Evolutionary conservation across 2,113 vertebrate genomes (phyloP), one percentile per base, ranked within the genome.

Genomic region (Ciconia maguari): DNA sequence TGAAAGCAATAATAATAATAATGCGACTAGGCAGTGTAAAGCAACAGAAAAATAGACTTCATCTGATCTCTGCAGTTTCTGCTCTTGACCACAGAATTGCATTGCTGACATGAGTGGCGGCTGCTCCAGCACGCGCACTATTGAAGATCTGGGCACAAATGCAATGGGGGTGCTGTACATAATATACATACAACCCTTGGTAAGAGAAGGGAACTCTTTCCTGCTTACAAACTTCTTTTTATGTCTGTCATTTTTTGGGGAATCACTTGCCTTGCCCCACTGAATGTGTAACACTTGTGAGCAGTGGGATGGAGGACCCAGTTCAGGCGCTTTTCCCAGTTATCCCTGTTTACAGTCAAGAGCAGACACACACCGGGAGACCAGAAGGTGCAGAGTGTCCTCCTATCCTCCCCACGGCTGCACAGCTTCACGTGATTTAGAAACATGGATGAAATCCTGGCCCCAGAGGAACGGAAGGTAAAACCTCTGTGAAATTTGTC

Each of bases 131-230:
- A 13, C 7, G 26, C 2, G 7, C 4, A 8, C 15, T 69, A 10
- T 7, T 34, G 46, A 62, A 74, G 49, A 69, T 52, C 6, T 1
- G 1, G 38, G n/a, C 14, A 60, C 2, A 34, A 72, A 55, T 1
- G 11, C 48, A 18, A 21, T 1, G 4, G 24, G 44, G 10, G 16
- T 38, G 55, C 4, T 38, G 20, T 36, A 36, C 2, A 1, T 29
- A 60, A 75, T 0, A 2, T 11, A 49, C 2, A 2, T 8, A 5
- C 18, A 66, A 2, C 16, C 57, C 54, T 34, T 22, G 48, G 30
- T 54, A 29, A 77, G 42, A 16, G 41, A 29, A 81, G 46, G 22
- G 14, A 41, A 78, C 13, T 78, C 8, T 18, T 14, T 72, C 36
- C 52, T 93, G 41, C 72, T 71, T 44, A 48, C 10, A 27, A 16